A percentile compares a stretch with the other conserved stretches of the same genome.
phyloP scores from a whole-genome alignment of 2,888 invertebrate genomes.

The Onchidella celtica region DNA sequence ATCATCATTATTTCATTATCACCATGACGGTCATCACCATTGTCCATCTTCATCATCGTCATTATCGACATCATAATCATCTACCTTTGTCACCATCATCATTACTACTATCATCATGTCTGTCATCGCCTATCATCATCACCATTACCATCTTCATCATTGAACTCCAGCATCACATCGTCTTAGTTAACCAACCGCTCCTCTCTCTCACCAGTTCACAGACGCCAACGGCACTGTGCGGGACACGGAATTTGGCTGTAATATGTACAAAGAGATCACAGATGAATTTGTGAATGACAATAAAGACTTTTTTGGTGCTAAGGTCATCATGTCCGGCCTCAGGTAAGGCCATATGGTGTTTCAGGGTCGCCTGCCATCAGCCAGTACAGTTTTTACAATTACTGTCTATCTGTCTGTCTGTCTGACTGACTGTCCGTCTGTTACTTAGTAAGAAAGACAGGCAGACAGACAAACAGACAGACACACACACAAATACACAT shows the following conservation, averaged over 20 bases:
- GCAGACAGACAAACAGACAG: no score
- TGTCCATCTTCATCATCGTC: constrained; percentile 22
- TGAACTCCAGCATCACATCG: no score
- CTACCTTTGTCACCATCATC: background rate
- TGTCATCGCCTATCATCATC: background rate
- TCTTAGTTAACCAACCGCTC: no score
- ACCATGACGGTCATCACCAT: background rate
- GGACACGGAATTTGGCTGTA: constrained; percentile 57
- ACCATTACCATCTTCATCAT: no score
- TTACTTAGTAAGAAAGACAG: no score
- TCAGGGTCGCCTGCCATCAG: background rate
- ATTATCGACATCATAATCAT: constrained; percentile 3
- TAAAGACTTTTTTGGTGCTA: constrained; percentile 69
- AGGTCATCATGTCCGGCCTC: constrained; percentile 62
- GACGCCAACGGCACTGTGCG: constrained; percentile 36
- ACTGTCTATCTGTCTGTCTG: no score
- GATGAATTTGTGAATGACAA: constrained; percentile 59
- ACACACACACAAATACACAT: no score
- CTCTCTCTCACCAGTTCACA: no score
- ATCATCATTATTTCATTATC: no score
- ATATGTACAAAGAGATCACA: constrained; percentile 62
- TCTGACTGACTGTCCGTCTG: no score
- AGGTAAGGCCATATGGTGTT: no score
- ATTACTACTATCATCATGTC: background rate
- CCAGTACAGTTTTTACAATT: background rate